Evolutionary conservation across 2,888 invertebrate genomes (phyloP), one percentile per base, ranked within the genome.

Genomic region (Cataglyphis rosenhaueri): DNA sequence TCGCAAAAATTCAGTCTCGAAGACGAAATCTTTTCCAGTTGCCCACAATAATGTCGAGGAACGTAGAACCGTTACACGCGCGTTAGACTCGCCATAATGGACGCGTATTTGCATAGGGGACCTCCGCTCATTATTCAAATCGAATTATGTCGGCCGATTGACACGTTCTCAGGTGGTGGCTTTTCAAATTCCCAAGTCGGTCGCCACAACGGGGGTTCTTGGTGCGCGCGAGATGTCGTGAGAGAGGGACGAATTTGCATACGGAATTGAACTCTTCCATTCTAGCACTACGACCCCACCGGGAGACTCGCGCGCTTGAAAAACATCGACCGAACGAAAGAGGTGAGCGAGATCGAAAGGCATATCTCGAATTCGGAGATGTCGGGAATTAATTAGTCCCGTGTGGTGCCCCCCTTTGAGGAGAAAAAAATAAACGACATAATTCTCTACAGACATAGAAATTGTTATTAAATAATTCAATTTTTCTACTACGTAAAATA

Each of bases 51-150:
- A 88, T 78, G 82, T 87, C 82, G 84, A 55, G 65, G 65, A 76
- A 29, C 73, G 81, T 78, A 82, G 86, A 79, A 91, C 91, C 91
- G 91, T 92, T 92, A 91, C 85, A 73, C 64, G 35, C 81, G 81
- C 85, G 66, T 84, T 55, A 82, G 87, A 82, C 76, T 89, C 83
- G 82, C 90, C 84, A 89, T 91, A 90, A 92, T 91, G 79, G 91
- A 85, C 83, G 86, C 91, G 93, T 21, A 94, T 94, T 93, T 94
- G 93, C 93, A 93, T 94, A 93, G 93, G 92, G 93, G 92, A 91
- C 90, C 85, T 87, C 87, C 88, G 90, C 89, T 92, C 91, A 91
- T 92, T 91, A 92, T 92, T 91, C 92, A 91, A 92, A 93, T 93
- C 92, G 92, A 93, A 93, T 93, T 92, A 92, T 86, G 90, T 92